Evolutionary conservation across 2,888 invertebrate species (phyloP).

Genomic region (Toxonevra muliebris): DNA sequence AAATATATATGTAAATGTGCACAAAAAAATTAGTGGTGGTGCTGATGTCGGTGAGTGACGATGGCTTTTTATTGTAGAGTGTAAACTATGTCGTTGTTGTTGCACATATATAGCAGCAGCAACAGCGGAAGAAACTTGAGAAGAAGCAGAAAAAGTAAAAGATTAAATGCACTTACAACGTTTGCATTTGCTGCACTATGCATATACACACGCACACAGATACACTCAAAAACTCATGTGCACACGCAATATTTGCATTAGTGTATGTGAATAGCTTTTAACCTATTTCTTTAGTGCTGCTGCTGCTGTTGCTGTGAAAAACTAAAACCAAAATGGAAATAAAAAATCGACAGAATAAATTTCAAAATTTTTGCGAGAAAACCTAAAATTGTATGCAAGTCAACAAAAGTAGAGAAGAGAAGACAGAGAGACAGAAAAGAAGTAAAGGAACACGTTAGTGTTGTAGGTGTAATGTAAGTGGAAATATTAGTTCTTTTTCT

Average conservation of each 20-base stretch:
- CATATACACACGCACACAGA: background rate
- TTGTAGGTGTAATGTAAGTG: no score
- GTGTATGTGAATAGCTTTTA: constrained; percentile 22
- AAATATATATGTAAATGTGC: no score
- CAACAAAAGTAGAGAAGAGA: no score
- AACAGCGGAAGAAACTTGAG: no score
- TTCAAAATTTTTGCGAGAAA: no score
- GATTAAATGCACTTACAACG: constrained; percentile 5
- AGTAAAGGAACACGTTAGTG: no score
- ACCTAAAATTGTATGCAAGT: no score
- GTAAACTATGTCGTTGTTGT: background rate
- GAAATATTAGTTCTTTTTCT: no score
- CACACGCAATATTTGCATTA: constrained; percentile 3
- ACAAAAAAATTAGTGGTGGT: no score
- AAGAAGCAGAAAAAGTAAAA: no score
- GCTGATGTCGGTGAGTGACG: background rate
- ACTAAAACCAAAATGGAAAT: background rate
- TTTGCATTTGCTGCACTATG: background rate
- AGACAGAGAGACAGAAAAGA: no score
- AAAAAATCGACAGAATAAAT: no score
- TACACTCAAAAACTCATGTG: background rate
- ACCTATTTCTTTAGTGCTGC: constrained; percentile 9
- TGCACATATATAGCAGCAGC: background rate
- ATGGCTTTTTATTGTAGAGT: background rate
- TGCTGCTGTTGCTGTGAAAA: background rate